Conservation (phyloP, 1,140 invertebrate species). For the Potamilus streckersoni region DNA sequence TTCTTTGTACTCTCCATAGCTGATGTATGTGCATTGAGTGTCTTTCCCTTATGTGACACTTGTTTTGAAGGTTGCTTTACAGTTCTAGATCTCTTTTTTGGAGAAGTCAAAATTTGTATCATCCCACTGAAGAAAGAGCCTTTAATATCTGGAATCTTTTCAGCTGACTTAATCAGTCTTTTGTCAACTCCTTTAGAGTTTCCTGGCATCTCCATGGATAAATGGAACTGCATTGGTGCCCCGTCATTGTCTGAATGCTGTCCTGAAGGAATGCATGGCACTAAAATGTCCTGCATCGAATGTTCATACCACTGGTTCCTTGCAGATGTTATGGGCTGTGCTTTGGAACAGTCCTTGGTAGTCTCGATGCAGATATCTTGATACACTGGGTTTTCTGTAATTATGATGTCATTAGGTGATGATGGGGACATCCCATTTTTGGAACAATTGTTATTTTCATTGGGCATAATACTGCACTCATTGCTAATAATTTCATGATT, state of each 20-base stretch:
- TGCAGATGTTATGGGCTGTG: no score
- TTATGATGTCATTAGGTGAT: no score
- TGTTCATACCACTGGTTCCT: no score
- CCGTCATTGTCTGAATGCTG: conserved; percentile 23
- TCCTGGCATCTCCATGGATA: conserved; percentile 50
- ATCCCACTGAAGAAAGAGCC: conserved; percentile 51
- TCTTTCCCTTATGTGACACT: background rate
- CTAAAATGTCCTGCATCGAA: no score
- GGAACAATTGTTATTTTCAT: no score
- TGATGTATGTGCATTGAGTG: no score
- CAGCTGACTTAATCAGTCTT: conserved; percentile 21
- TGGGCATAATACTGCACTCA: no score
- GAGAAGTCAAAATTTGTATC: conserved; percentile 48
- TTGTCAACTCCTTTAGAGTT: conserved; percentile 13
- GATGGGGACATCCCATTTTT: no score
- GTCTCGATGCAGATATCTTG: no score
- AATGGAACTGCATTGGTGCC: conserved; percentile 48
- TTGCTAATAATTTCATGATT: no score
- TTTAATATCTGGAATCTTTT: conserved; percentile 34
- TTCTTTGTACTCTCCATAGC: conserved; percentile 13
- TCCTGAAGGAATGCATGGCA: background rate
- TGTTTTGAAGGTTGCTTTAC: background rate
- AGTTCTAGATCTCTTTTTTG: conserved; percentile 32
- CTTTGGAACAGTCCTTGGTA: no score
- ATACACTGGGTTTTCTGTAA: no score